phyloP scores from a whole-genome alignment of 2,113 vertebrate genomes.

The Diphyllodes magnificus region DNA sequence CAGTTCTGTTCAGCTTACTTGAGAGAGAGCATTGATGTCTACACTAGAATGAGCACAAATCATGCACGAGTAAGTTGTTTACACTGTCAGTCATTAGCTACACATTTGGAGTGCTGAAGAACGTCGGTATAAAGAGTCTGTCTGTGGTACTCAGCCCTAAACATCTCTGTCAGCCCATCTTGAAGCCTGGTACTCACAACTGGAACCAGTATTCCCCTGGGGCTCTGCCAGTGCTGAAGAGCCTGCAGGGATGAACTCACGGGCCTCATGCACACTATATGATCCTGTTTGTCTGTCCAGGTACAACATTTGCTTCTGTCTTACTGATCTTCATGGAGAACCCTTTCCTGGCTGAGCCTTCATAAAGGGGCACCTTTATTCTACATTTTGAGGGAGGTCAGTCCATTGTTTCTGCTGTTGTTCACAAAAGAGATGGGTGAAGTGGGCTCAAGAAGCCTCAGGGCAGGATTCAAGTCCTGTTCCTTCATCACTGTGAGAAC shows the following conservation, averaged over 20 bases:
- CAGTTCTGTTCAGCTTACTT: neutral
- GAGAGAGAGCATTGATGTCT: neutral
- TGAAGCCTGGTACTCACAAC: neutral
- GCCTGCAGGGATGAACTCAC: neutral
- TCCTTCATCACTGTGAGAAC: neutral
- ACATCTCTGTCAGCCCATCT: neutral
- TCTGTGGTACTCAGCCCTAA: neutral
- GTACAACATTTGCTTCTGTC: neutral
- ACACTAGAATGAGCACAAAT: neutral
- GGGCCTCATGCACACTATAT: neutral
- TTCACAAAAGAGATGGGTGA: neutral
- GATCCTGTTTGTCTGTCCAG: neutral
- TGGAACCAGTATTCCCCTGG: neutral
- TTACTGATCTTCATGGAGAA: neutral
- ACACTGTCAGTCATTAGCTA: neutral
- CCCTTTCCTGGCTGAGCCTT: neutral
- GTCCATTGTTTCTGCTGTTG: neutral
- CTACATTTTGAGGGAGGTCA: neutral
- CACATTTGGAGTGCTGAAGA: neutral
- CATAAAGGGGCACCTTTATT: neutral
- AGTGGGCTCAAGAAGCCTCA: neutral
- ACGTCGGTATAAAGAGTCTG: fast-evolving
- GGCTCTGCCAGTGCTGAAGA: neutral
- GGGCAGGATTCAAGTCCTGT: neutral
- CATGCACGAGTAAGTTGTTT: conserved; percentile 11